These are phyloP conservation scores for Helostoma temminkii DNA, from an alignment of 2,797 vertebrate species.

Conservation along the genomic window DNA sequence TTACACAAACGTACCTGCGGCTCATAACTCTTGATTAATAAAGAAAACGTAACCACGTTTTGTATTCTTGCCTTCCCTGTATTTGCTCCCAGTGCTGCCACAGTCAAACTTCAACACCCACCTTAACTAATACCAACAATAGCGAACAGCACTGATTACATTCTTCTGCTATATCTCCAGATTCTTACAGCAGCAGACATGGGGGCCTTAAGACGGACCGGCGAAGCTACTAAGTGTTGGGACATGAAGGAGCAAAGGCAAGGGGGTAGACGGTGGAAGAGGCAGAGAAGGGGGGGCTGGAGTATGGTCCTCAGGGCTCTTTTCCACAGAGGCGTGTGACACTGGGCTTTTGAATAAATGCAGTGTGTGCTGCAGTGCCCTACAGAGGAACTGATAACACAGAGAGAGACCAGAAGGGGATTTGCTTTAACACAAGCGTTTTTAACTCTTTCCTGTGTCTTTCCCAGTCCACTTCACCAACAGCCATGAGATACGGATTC, in stretches of 20 bases:
- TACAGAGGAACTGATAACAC: slow-evolving; percentile 83
- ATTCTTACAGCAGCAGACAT: slow-evolving; percentile 14
- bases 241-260: slow-evolving; percentile 46
- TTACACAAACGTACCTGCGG: slow-evolving; percentile 10
- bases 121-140: slow-evolving; percentile 44
- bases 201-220: slow-evolving; percentile 26
- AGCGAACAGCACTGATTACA: slow-evolving; percentile 43
- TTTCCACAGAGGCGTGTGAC: slow-evolving; percentile 85
- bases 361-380: slow-evolving; percentile 84
- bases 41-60: slow-evolving; percentile 31
- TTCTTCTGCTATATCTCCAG: slow-evolving; percentile 31
- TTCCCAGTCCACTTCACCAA: slow-evolving; percentile 18
- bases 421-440: slow-evolving; percentile 72
- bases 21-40: slow-evolving; percentile 20
- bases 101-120: slow-evolving; percentile 33
- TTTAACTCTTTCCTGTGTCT: slow-evolving; percentile 72
- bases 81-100: slow-evolving; percentile 45
- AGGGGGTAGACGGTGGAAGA: slow-evolving; percentile 52
- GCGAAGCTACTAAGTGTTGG: slow-evolving; percentile 27
- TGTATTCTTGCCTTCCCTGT: slow-evolving; percentile 43
- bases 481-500: slow-evolving; percentile 29
- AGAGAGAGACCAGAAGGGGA: slow-evolving; percentile 78
- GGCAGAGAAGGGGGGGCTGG: slow-evolving; percentile 25
- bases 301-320: slow-evolving; percentile 76
- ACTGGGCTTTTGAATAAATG: slow-evolving; percentile 83